A percentile compares a stretch with the other conserved stretches of the same genome.
Evolutionary conservation across 2,113 vertebrate genomes (phyloP).

Genomic region (Clinocottus analis): DNA sequence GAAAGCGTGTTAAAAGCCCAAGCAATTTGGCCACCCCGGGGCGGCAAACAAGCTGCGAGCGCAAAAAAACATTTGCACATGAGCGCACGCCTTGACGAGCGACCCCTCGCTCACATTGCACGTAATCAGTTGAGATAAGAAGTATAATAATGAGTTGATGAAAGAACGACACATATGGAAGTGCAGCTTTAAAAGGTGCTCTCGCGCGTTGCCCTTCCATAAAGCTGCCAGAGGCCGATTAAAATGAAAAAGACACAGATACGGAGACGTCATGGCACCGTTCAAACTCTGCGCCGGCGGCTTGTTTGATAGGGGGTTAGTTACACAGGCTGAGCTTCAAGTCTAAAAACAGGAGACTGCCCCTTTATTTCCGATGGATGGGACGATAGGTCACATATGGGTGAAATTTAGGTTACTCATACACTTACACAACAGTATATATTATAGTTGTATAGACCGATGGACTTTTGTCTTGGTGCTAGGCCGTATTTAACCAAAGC

Average conservation of each 20-base stretch:
- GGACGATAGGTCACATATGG: too few relatives aligned
- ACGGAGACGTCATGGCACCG: background rate
- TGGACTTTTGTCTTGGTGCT: background rate
- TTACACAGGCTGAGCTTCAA: too few relatives aligned
- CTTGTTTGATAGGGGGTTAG: background rate
- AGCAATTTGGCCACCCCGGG: background rate
- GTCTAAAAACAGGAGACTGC: background rate
- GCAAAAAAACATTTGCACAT: too few relatives aligned
- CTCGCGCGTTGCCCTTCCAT: background rate
- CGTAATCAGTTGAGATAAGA: background rate
- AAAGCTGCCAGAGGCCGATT: background rate
- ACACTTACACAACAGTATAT: too few relatives aligned
- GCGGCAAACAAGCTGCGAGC: background rate
- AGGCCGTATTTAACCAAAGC: conserved; percentile 4
- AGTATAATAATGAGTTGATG: too few relatives aligned
- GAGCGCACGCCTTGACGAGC: background rate
- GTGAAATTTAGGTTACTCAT: too few relatives aligned
- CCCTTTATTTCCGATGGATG: too few relatives aligned
- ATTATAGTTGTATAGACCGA: background rate
- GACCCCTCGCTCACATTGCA: background rate
- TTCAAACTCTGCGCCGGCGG: background rate
- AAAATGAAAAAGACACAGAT: background rate
- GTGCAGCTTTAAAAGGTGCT: background rate
- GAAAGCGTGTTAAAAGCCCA: background rate
- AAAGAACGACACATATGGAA: background rate